These are phyloP conservation scores for Andinoacara biseriatus DNA, from an alignment of 2,113 vertebrate species.

Conservation along the genomic window DNA sequence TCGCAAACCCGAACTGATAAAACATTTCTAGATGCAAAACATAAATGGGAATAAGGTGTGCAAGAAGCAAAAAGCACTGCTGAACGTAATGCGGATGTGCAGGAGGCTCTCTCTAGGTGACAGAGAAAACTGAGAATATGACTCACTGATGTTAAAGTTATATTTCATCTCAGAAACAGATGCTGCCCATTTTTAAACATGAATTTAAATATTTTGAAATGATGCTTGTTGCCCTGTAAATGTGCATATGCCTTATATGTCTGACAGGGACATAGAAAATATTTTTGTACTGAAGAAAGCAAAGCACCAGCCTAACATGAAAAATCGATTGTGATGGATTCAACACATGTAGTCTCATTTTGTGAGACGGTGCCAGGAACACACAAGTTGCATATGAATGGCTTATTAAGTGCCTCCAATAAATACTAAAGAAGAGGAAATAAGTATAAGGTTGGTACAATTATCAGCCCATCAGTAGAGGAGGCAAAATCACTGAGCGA, in stretches of 20 bases:
- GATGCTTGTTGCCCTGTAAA: neutral
- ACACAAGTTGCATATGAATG: conserved; percentile 1
- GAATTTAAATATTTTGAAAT: neutral
- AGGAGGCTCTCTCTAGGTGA: neutral
- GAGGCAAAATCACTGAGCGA: neutral
- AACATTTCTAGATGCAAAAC: neutral
- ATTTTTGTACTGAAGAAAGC: neutral
- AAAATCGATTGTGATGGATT: conserved; percentile 32
- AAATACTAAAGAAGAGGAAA: conserved; percentile 16
- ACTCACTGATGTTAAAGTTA: neutral
- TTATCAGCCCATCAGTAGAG: conserved; percentile 1
- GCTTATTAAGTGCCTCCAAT: conserved; percentile 5
- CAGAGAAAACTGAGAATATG: neutral
- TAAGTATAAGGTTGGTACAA: neutral
- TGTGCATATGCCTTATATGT: neutral
- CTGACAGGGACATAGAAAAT: neutral
- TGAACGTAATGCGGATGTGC: neutral
- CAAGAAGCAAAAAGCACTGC: neutral
- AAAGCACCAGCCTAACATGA: conserved; percentile 18
- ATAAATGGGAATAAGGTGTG: neutral
- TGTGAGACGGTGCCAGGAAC: conserved; percentile 6
- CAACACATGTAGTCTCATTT: conserved; percentile 18
- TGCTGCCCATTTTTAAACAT: neutral
- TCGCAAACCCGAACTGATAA: neutral
- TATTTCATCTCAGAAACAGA: neutral